Conservation (phyloP, 2,797 vertebrate species). For the Muraenolepis orangiensis region DNA sequence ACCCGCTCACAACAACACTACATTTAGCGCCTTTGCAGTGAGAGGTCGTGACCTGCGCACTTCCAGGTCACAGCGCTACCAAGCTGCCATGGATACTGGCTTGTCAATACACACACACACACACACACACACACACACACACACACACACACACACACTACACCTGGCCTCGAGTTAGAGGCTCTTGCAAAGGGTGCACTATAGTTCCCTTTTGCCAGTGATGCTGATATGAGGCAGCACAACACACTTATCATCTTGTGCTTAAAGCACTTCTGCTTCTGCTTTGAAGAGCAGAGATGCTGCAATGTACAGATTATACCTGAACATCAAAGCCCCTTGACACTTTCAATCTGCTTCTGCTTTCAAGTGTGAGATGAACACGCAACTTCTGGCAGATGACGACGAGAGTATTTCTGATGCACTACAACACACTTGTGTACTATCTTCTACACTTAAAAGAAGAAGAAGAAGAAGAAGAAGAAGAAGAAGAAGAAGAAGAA, state of each 20-base stretch:
- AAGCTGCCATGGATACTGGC: background rate
- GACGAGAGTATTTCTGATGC: slow-evolving; percentile 50
- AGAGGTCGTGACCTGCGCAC: background rate
- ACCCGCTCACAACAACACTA: background rate
- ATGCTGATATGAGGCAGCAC: background rate
- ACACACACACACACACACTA: background rate
- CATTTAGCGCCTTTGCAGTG: background rate
- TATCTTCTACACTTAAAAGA: no score
- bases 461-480: background rate
- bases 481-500: slow-evolving; percentile 19
- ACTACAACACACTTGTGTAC: slow-evolving; percentile 38
- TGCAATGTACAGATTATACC: slow-evolving; percentile 60
- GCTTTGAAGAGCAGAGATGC: slow-evolving; percentile 29
- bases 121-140: no score
- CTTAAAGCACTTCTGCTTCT: background rate
- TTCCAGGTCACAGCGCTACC: background rate
- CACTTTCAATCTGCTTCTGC: slow-evolving; percentile 40
- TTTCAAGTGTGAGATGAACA: slow-evolving; percentile 59
- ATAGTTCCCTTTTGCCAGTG: background rate
- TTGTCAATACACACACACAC: background rate
- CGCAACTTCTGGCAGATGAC: slow-evolving; percentile 40
- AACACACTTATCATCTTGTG: background rate
- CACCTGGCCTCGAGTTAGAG: no score
- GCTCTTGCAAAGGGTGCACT: no score
- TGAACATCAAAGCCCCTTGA: slow-evolving; percentile 60